These are phyloP conservation scores for Andrena camellia DNA, from an alignment of 2,888 invertebrate species.

Conservation along the genomic window DNA sequence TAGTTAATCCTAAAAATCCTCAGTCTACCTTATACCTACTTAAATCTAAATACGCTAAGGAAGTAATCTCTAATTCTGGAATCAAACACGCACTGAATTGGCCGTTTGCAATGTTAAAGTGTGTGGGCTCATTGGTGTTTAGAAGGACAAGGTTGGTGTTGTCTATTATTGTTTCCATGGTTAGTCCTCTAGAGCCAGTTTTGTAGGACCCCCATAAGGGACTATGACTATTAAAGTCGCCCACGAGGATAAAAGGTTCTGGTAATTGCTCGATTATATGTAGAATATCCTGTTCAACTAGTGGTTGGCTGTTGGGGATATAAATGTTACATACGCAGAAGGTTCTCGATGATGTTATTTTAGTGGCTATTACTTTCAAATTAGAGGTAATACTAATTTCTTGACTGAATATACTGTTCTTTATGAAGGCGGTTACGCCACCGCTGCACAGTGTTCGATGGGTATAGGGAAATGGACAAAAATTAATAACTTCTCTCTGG, in stretches of 20 bases:
- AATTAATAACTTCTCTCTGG: too few relatives aligned
- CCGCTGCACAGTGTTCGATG: too few relatives aligned
- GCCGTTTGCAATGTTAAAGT: background rate
- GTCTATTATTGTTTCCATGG: background rate
- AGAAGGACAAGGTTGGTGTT: background rate
- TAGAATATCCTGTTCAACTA: background rate
- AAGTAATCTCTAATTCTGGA: too few relatives aligned
- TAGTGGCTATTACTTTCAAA: background rate
- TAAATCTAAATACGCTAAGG: too few relatives aligned
- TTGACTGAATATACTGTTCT: background rate
- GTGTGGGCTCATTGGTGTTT: background rate
- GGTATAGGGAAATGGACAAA: too few relatives aligned
- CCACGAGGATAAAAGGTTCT: slow-evolving; percentile 64
- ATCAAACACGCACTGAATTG: background rate
- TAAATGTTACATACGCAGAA: background rate
- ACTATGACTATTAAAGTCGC: slow-evolving; percentile 67
- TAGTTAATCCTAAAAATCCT: too few relatives aligned
- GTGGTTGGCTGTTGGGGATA: background rate
- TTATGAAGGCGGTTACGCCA: background rate
- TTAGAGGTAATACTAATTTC: background rate
- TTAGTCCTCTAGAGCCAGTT: background rate
- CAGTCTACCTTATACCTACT: too few relatives aligned
- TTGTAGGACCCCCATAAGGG: slow-evolving; percentile 38
- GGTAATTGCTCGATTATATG: slow-evolving; percentile 49
- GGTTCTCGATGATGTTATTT: background rate